These are phyloP conservation scores for Camponotus fellah DNA, from an alignment of 2,888 invertebrate genomes.

Conservation along the genomic window DNA sequence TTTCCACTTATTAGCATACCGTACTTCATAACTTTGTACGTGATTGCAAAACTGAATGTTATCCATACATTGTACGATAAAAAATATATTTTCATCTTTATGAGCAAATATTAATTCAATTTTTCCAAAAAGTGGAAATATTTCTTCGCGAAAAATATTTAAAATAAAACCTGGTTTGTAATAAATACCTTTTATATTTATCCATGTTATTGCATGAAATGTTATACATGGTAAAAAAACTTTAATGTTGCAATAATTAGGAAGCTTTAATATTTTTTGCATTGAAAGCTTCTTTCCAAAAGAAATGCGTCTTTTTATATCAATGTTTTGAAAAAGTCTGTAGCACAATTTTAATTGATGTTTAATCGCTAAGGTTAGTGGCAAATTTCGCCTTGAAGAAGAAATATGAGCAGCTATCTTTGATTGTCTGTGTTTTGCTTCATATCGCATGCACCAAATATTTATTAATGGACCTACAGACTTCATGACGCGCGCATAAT, in stretches of 20 bases:
- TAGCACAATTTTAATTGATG: no score
- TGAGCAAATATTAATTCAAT: not conserved
- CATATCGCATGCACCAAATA: no score
- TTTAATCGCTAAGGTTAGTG: no score
- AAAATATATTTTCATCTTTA: not conserved
- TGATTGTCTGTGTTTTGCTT: no score
- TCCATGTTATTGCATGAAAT: not conserved
- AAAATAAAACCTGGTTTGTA: conserved; percentile 1
- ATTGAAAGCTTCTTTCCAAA: not conserved
- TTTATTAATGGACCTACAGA: no score
- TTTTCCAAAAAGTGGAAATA: not conserved
- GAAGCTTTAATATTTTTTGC: not conserved
- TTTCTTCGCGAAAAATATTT: not conserved
- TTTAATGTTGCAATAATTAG: not conserved
- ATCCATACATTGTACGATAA: not conserved
- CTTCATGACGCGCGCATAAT: no score
- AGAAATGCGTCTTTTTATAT: no score
- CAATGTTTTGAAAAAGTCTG: no score
- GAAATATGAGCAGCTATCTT: no score
- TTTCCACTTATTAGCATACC: no score
- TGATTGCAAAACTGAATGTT: not conserved
- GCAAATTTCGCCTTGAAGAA: no score
- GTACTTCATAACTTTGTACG: not conserved
- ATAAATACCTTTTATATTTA: not conserved
- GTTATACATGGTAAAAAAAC: not conserved